phyloP scores from a whole-genome alignment of 2,113 vertebrate species.

The Archocentrus centrarchus region DNA sequence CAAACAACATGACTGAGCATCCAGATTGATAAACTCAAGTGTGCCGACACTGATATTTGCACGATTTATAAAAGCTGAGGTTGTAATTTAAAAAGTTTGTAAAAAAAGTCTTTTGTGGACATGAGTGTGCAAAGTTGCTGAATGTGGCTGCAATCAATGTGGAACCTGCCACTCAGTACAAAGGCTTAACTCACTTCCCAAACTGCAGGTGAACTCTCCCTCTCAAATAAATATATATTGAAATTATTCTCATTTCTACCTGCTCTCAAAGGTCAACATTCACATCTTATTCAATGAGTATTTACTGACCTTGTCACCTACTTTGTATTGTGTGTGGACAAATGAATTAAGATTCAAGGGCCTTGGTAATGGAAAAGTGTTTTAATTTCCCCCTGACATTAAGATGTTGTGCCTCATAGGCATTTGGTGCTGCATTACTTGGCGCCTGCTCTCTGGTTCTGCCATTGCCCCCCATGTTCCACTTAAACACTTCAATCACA shows the following conservation, averaged over 20 bases:
- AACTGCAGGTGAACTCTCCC: constrained; percentile 42
- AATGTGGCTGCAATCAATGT: constrained; percentile 19
- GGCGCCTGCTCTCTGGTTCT: constrained; percentile 85
- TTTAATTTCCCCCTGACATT: constrained; percentile 99
- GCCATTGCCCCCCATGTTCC: constrained; percentile 91
- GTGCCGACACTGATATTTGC: not conserved
- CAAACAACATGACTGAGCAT: not conserved
- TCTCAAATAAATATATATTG: constrained; percentile 53
- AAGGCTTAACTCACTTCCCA: constrained; percentile 31
- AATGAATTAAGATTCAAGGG: constrained; percentile 93
- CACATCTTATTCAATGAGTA: constrained; percentile 80
- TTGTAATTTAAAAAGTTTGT: not conserved
- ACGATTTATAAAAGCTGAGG: not conserved
- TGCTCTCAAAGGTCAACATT: constrained; percentile 81
- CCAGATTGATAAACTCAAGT: not conserved
- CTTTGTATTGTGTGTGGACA: constrained; percentile 84
- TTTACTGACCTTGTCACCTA: constrained; percentile 84
- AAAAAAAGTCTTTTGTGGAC: not conserved
- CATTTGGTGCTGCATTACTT: constrained; percentile 89
- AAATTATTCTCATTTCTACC: constrained; percentile 68
- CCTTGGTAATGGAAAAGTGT: constrained; percentile 88
- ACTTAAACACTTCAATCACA: constrained; percentile 96
- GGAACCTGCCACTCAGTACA: constrained; percentile 13
- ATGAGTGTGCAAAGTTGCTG: not conserved
- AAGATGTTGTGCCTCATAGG: constrained; percentile 95